These are phyloP conservation scores for Netelia fuscicornis DNA, from an alignment of 2,888 invertebrate species.

Conservation along the genomic window DNA sequence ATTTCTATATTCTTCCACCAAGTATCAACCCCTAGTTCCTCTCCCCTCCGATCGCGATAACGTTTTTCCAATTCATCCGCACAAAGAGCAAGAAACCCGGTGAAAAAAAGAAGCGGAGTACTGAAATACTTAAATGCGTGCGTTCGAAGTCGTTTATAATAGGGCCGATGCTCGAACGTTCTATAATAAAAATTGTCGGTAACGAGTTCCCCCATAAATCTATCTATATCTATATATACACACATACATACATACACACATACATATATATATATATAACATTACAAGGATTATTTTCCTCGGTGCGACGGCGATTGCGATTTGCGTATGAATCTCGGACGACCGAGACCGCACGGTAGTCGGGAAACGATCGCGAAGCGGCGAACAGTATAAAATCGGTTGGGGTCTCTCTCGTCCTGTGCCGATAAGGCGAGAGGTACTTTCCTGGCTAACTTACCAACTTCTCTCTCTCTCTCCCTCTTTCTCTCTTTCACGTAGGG, in stretches of 20 bases:
- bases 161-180: constrained; percentile 22
- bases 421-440: constrained; percentile 78
- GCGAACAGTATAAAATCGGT: constrained; percentile 80
- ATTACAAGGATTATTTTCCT: constrained; percentile 8
- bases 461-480: constrained; percentile 31
- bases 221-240: neutral
- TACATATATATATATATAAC: constrained; percentile 2
- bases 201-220: constrained; percentile 49
- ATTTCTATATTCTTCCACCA: neutral
- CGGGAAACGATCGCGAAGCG: constrained; percentile 64
- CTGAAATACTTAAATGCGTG: constrained; percentile 49
- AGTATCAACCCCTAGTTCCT: neutral
- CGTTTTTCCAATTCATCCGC: constrained; percentile 19
- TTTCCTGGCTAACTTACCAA: constrained; percentile 27
- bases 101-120: constrained; percentile 8
- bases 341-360: constrained; percentile 66
- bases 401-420: constrained; percentile 71
- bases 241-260: neutral
- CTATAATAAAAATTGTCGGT: constrained; percentile 42
- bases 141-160: constrained; percentile 39
- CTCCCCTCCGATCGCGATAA: constrained; percentile 19
- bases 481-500: constrained; percentile 30
- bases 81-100: constrained; percentile 13
- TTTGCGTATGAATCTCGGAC: constrained; percentile 77
- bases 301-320: constrained; percentile 70